phyloP scores from a whole-genome alignment of 2,888 invertebrate species.

The Charanyca ferruginea region DNA sequence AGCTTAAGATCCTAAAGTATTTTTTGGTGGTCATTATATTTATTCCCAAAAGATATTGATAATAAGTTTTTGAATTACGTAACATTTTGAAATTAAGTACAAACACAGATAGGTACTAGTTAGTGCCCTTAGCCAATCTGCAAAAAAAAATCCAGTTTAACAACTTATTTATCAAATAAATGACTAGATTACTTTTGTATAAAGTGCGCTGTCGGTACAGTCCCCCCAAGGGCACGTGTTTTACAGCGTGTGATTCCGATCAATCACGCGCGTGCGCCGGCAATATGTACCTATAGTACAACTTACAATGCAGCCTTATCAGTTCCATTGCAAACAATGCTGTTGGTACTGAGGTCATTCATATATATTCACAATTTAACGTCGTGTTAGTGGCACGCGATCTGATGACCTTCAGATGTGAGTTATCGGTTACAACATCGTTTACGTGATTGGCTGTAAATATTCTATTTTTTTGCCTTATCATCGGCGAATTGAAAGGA shows the following conservation, averaged over 20 bases:
- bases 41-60: too few species aligned
- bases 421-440: constrained; percentile 49
- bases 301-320: constrained; percentile 45
- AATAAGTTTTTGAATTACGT: too few species aligned
- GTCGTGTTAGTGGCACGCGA: constrained; percentile 49
- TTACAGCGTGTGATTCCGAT: constrained; percentile 53
- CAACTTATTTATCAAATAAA: too few species aligned
- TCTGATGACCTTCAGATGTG: constrained; percentile 38
- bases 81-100: too few species aligned
- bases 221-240: constrained; percentile 47
- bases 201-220: background rate
- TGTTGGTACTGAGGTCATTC: constrained; percentile 48
- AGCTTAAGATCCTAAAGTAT: too few species aligned
- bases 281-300: constrained; percentile 25
- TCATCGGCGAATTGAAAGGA: constrained; percentile 9
- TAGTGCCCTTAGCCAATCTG: background rate
- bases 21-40: too few species aligned
- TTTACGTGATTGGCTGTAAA: constrained; percentile 27
- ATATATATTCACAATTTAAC: constrained; percentile 45
- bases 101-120: too few species aligned
- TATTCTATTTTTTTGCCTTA: constrained; percentile 2
- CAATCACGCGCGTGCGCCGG: constrained; percentile 50
- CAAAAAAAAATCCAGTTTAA: background rate
- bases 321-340: constrained; percentile 51
- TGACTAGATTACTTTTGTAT: background rate